Evolutionary conservation across 2,888 invertebrate species (phyloP).

Genomic region (Microdon myrmicae): DNA sequence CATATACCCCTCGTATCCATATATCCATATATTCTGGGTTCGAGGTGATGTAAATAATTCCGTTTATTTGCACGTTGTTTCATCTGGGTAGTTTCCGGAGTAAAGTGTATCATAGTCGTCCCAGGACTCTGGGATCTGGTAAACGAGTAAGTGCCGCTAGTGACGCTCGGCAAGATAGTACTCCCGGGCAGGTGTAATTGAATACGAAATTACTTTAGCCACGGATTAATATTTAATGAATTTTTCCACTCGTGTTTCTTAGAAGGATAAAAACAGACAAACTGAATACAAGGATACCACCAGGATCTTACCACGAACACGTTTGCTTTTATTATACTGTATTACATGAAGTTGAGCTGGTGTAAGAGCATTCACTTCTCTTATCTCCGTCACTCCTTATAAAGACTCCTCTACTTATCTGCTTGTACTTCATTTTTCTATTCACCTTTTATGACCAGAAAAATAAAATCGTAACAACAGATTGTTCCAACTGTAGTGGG

Average conservation of each 20-base stretch:
- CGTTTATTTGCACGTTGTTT: slow-evolving; percentile 48
- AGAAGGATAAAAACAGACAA: slow-evolving; percentile 36
- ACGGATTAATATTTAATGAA: slow-evolving; percentile 57
- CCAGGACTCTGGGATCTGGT: slow-evolving; percentile 10
- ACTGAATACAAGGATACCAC: slow-evolving; percentile 11
- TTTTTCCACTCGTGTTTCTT: slow-evolving; percentile 49
- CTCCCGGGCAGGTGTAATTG: slow-evolving; percentile 55
- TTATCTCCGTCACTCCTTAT: not conserved
- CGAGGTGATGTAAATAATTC: slow-evolving; percentile 50
- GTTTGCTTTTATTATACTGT: slow-evolving; percentile 43
- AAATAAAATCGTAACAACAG: slow-evolving; percentile 23
- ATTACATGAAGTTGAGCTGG: slow-evolving; percentile 18
- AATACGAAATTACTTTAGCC: slow-evolving; percentile 56
- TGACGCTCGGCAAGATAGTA: slow-evolving; percentile 35
- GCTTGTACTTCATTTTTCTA: too few relatives aligned
- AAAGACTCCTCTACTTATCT: slow-evolving; percentile 4
- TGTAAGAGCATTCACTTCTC: not conserved
- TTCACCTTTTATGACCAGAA: slow-evolving; percentile 26
- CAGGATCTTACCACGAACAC: slow-evolving; percentile 22
- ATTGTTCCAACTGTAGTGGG: not conserved
- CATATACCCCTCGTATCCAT: too few relatives aligned
- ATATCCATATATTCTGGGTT: slow-evolving; percentile 33
- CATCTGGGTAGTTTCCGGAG: slow-evolving; percentile 26
- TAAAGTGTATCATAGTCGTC: slow-evolving; percentile 24
- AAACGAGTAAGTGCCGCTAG: slow-evolving; percentile 14